These are phyloP conservation scores for Clostera curtula DNA, from an alignment of 2,888 invertebrate genomes.

Conservation along the genomic window DNA sequence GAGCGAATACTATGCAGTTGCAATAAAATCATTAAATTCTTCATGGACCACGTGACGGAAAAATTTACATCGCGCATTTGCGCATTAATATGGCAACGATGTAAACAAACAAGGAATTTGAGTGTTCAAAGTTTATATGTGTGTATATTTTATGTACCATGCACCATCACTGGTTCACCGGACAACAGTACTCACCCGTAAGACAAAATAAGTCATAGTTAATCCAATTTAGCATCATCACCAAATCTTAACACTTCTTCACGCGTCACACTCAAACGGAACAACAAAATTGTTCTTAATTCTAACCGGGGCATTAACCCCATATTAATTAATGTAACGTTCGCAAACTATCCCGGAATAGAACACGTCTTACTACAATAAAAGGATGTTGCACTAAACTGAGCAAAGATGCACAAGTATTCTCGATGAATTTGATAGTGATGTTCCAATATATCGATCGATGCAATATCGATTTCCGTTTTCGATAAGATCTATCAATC, in stretches of 20 bases:
- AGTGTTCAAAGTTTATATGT: too few relatives aligned
- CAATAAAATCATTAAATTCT: too few relatives aligned
- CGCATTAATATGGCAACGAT: too few relatives aligned
- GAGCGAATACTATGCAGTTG: too few relatives aligned
- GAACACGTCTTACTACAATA: constrained; percentile 1
- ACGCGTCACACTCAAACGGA: constrained; percentile 24
- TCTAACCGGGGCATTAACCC: constrained; percentile 32
- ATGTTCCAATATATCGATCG: constrained; percentile 21
- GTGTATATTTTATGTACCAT: too few relatives aligned
- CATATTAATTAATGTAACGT: constrained; percentile 25
- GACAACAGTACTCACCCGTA: constrained; percentile 41
- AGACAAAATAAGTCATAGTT: constrained; percentile 51
- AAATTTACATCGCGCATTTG: too few relatives aligned
- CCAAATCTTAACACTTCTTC: constrained; percentile 21
- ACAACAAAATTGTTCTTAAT: constrained; percentile 24
- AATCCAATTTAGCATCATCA: constrained; percentile 29
- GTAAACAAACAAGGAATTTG: too few relatives aligned
- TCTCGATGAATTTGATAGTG: constrained; percentile 22
- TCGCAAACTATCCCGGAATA: constrained; percentile 2
- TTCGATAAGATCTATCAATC: constrained; percentile 57
- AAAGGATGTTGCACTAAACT: constrained; percentile 2
- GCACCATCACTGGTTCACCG: too few relatives aligned
- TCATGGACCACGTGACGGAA: too few relatives aligned
- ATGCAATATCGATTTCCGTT: constrained; percentile 29
- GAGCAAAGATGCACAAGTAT: too few relatives aligned